These are phyloP conservation scores for Pocota personata DNA, from an alignment of 2,888 invertebrate genomes.

Conservation along the genomic window DNA sequence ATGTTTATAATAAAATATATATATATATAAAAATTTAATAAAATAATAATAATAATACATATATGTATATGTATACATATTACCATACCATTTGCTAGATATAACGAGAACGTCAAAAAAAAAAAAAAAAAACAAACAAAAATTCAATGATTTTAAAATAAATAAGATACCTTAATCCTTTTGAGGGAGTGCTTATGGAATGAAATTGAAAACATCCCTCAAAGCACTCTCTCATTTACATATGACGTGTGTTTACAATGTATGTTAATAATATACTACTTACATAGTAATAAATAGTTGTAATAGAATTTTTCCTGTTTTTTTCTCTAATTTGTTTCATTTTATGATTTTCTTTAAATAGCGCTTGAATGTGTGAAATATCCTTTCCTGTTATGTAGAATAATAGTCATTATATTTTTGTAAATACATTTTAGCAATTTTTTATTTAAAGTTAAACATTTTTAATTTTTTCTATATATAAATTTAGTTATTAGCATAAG, in stretches of 20 bases:
- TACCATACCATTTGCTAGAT: slow-evolving; percentile 46
- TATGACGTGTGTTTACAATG: slow-evolving; percentile 72
- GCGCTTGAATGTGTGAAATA: slow-evolving; percentile 7
- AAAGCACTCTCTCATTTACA: slow-evolving; percentile 37
- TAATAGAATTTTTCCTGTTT: slow-evolving; percentile 37
- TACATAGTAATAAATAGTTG: slow-evolving; percentile 38
- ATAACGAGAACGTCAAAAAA: slow-evolving; percentile 28
- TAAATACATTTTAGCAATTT: slow-evolving; percentile 25
- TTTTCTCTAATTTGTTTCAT: not conserved
- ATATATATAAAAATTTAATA: slow-evolving; percentile 19
- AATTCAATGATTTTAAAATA: slow-evolving; percentile 13
- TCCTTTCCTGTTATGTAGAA: not conserved
- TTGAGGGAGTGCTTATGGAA: slow-evolving; percentile 7
- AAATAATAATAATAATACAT: slow-evolving; percentile 16
- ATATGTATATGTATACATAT: slow-evolving; percentile 27
- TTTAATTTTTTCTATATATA: not conserved
- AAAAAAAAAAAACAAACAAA: slow-evolving; percentile 1
- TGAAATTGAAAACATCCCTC: not conserved
- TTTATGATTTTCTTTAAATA: not conserved
- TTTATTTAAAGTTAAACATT: not conserved
- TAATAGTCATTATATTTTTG: slow-evolving; percentile 8
- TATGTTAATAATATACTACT: slow-evolving; percentile 27
- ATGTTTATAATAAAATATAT: slow-evolving; percentile 53
- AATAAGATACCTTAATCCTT: not conserved
- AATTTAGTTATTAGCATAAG: slow-evolving; percentile 56